These are phyloP conservation scores for Sprattus sprattus DNA, from an alignment of 2,113 vertebrate genomes.

Conservation along the genomic window DNA sequence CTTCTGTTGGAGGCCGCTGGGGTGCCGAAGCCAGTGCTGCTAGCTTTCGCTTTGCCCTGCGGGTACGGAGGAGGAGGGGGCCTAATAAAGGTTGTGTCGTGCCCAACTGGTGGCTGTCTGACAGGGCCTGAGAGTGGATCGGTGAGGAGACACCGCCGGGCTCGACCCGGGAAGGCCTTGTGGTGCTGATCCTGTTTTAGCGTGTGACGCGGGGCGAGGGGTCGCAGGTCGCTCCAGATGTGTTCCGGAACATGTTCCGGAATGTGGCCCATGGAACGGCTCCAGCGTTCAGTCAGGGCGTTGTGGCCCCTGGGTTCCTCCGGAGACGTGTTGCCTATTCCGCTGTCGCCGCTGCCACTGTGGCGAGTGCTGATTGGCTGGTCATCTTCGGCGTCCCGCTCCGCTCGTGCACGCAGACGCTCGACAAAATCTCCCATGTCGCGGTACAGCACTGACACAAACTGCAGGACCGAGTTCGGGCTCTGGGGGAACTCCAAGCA, in stretches of 20 bases:
- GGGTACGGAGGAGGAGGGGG: neutral
- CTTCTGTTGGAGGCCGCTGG: conserved; percentile 32
- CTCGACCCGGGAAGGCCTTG: conserved; percentile 22
- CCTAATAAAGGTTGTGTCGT: neutral
- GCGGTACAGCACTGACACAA: conserved; percentile 87
- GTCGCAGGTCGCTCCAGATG: conserved; percentile 34
- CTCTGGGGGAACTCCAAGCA: conserved; percentile 91
- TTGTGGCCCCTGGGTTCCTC: conserved; percentile 67
- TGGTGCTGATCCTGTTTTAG: neutral
- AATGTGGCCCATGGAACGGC: conserved; percentile 70
- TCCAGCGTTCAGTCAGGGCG: conserved; percentile 76
- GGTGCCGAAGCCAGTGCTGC: conserved; percentile 17
- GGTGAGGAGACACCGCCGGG: conserved; percentile 38
- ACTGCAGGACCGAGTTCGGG: conserved; percentile 86
- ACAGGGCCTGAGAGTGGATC: conserved; percentile 36
- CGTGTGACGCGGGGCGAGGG: conserved; percentile 24
- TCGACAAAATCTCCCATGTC: conserved; percentile 90
- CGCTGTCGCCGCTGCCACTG: conserved; percentile 87
- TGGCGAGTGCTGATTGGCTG: conserved; percentile 76
- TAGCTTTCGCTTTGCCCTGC: neutral
- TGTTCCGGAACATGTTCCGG: conserved; percentile 45
- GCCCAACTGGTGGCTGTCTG: neutral
- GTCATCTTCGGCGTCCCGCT: conserved; percentile 79
- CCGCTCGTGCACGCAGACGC: conserved; percentile 81
- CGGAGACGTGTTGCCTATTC: conserved; percentile 85